Conservation (phyloP, 1,140 invertebrate species). For the Rhyacophila brunnea region DNA sequence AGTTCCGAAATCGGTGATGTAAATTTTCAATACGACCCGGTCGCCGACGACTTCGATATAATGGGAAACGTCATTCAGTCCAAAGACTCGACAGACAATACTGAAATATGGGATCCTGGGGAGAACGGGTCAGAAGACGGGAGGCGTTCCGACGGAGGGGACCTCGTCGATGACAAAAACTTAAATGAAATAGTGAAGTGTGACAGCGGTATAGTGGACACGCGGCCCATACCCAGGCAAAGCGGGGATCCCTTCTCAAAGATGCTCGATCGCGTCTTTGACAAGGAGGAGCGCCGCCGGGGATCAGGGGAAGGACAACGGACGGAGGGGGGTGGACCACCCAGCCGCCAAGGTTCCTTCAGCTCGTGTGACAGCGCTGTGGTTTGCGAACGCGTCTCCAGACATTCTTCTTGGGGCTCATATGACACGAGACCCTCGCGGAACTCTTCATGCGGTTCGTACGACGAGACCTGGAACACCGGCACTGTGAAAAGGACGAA, state of each 20-base stretch:
- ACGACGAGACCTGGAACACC: conserved; percentile 66
- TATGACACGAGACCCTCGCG: conserved; percentile 67
- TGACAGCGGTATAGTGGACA: conserved; percentile 53
- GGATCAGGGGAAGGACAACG: conserved; percentile 42
- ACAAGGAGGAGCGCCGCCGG: conserved; percentile 66
- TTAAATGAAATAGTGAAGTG: conserved; percentile 54
- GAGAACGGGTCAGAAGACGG: conserved; percentile 41
- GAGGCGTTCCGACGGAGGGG: conserved; percentile 1
- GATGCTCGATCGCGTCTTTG: conserved; percentile 69
- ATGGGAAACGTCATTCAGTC: conserved; percentile 26
- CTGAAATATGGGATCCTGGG: conserved; percentile 64
- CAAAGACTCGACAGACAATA: conserved; percentile 52
- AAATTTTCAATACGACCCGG: conserved; percentile 35
- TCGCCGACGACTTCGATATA: conserved; percentile 11
- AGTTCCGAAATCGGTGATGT: conserved; percentile 35
- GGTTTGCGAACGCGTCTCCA: conserved; percentile 64
- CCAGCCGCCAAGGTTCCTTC: conserved; percentile 73
- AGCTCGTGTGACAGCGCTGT: conserved; percentile 77
- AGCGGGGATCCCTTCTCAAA: conserved; percentile 68
- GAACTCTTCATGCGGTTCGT: conserved; percentile 75
- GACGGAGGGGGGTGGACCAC: conserved; percentile 48
- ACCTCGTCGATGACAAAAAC: conserved; percentile 38
- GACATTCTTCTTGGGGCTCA: conserved; percentile 81
- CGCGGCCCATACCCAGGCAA: conserved; percentile 44
- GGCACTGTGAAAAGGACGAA: conserved; percentile 71